Conservation (phyloP, 1,140 invertebrate genomes). For the Metopolophium dirhodum region DNA sequence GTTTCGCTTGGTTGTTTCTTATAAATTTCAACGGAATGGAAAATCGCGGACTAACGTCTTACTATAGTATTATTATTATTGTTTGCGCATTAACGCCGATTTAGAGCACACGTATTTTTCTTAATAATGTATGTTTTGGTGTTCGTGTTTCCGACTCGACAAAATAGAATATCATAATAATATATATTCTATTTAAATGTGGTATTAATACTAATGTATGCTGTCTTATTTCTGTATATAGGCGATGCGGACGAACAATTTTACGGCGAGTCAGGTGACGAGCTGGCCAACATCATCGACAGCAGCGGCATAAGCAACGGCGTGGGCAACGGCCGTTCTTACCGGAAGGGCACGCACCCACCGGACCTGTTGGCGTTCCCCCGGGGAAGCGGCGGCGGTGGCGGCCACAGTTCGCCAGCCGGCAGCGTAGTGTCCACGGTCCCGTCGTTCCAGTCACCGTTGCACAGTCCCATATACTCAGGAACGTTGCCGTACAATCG, state of each 20-base stretch:
- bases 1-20: not conserved
- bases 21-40: not conserved
- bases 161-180: not conserved
- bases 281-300: slow-evolving; percentile 39
- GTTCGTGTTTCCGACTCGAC: not conserved
- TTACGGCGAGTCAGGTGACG: slow-evolving; percentile 48
- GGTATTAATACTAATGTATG: not conserved
- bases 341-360: slow-evolving; percentile 66
- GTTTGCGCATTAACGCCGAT: not conserved
- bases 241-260: slow-evolving; percentile 59
- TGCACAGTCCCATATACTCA: slow-evolving; percentile 67
- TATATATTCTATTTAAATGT: too few species aligned
- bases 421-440: slow-evolving; percentile 79
- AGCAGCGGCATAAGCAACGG: not conserved
- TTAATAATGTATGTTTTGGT: not conserved
- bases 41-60: not conserved
- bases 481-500: slow-evolving; percentile 76
- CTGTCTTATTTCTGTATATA: slow-evolving; percentile 59
- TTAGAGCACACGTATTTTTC: not conserved
- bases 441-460: slow-evolving; percentile 68
- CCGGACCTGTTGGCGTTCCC: slow-evolving; percentile 84
- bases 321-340: slow-evolving; percentile 1
- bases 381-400: slow-evolving; percentile 63
- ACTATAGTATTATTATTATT: not conserved
- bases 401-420: slow-evolving; percentile 72